phyloP scores from a whole-genome alignment of 2,888 invertebrate genomes.

The Xestia c-nigrum region DNA sequence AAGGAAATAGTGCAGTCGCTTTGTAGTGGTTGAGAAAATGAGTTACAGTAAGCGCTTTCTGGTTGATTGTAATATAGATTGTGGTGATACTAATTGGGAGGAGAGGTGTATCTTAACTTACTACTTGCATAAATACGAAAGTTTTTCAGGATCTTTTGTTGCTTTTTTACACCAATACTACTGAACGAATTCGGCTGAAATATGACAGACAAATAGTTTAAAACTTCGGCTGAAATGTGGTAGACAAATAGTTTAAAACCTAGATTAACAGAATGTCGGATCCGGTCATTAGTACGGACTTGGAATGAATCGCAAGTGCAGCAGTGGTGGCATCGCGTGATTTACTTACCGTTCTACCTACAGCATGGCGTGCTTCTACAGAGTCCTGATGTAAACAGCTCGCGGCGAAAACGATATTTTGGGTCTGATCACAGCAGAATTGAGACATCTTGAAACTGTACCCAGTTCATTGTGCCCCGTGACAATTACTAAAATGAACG shows the following conservation, averaged over 20 bases:
- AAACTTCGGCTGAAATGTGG: no score
- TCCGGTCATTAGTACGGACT: no score
- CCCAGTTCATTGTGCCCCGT: no score
- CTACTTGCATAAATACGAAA: not conserved
- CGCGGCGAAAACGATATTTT: no score
- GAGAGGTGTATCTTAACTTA: not conserved
- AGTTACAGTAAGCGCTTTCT: not conserved
- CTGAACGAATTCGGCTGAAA: not conserved
- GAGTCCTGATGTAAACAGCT: no score
- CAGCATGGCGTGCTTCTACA: no score
- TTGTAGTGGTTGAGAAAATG: conserved; percentile 8
- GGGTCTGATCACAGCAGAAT: no score
- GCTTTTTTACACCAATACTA: not conserved
- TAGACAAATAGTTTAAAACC: not conserved
- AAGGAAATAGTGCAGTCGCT: conserved; percentile 11
- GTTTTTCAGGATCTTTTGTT: not conserved
- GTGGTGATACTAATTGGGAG: not conserved
- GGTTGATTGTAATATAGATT: not conserved
- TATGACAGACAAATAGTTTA: not conserved
- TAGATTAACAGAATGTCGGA: not conserved
- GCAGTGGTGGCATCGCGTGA: no score
- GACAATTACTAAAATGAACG: not conserved
- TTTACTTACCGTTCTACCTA: no score
- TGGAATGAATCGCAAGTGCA: no score
- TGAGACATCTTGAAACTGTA: no score